Evolutionary conservation across 2,797 vertebrate species (phyloP), one percentile per base, ranked within the genome.

Genomic region (Leptodactylus fallax): DNA sequence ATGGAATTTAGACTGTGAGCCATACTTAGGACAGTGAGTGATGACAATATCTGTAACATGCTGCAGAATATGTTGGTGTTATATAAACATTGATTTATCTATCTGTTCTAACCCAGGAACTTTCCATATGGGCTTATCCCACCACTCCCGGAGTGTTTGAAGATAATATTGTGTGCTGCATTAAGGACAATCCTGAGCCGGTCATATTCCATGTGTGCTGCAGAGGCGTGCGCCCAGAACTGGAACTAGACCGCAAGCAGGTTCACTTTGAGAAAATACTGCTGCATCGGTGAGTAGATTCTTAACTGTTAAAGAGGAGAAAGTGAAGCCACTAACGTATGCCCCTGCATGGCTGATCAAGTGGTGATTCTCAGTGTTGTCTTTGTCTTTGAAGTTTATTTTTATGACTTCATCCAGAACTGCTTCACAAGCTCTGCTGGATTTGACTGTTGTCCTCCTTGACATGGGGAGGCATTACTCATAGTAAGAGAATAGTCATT

Each of bases 61-160:
- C 51, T 7, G 8, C 19, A 14, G 65, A 36, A 36, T 36, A 36
- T 36, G 36, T 36, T 36, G 36, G 36, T 4, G 36, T 36, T 36
- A 36, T 36, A 60, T 60, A 17, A 45, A 45, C 16, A 47, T 8
- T 23, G 9, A 72, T 36, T 21, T 1, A 12, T 10, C 17, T 0
- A 3, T n/a, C 8, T n/a, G n/a, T 78, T 65, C 11, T 0, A 63
- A 21, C 21, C 36, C 85, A 99, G 98, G 90, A 93, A 58, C 91
- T 99, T 92, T 95, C 71, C 0, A 19, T 98, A 21, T 98, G 96
- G 96, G 97, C 97, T 0, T 98, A 96, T 83, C 97, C 97, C 23
- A 97, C 96, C 6, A 93, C 93, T 25, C 77, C 90, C 0, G 96
- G 95, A 3, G 79, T 94, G n/a, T 79, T 96, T 36, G 95, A 97